phyloP scores from a whole-genome alignment of 2,113 vertebrate species.

The Marcusenius ussheri region DNA sequence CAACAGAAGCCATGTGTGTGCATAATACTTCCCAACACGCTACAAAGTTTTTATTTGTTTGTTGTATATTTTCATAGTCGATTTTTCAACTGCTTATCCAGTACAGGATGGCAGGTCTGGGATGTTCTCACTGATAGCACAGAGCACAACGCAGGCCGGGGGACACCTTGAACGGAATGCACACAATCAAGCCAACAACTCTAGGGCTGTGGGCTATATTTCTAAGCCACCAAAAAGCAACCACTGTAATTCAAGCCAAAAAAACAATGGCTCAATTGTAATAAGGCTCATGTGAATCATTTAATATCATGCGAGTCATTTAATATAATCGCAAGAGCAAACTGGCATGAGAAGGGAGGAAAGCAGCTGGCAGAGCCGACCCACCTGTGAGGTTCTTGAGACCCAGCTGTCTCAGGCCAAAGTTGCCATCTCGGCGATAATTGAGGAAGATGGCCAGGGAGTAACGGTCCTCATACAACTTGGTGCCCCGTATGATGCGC shows the following conservation, averaged over 20 bases:
- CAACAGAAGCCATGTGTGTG: background rate
- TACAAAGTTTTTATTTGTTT: background rate
- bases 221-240: background rate
- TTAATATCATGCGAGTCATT: background rate
- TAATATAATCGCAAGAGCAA: background rate
- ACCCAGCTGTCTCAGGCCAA: conserved; percentile 85
- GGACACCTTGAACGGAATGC: background rate
- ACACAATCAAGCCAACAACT: background rate
- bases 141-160: background rate
- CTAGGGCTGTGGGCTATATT: background rate
- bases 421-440: conserved; percentile 91
- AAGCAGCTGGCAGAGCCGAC: background rate
- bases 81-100: background rate
- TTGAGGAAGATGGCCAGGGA: conserved; percentile 90
- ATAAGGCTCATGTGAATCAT: background rate
- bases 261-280: background rate
- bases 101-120: background rate
- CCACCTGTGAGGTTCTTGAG: conserved; percentile 86
- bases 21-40: background rate
- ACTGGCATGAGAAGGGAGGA: background rate
- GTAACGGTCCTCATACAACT: conserved; percentile 89
- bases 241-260: background rate
- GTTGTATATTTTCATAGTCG: background rate
- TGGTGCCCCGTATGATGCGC: conserved; percentile 88
- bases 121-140: background rate